phyloP scores from a whole-genome alignment of 92 coral and sea anemone species.

The Muricea muricata region DNA sequence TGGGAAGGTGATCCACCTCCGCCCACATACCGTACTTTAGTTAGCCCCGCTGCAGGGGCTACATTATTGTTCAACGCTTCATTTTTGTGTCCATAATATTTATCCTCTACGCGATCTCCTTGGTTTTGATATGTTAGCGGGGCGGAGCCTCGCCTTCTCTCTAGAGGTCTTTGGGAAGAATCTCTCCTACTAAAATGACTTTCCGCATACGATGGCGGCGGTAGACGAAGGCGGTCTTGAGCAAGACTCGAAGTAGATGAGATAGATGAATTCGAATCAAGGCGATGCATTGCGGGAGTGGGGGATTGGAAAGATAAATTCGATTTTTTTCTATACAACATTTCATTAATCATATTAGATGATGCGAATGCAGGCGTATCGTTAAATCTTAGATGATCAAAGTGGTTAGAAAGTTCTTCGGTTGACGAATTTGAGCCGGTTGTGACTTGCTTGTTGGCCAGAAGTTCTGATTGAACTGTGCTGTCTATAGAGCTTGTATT shows the following conservation, averaged over 20 bases:
- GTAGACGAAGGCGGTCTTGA: slow-evolving; percentile 28
- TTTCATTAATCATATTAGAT: slow-evolving; percentile 31
- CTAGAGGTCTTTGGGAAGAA: background rate
- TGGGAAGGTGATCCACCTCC: slow-evolving; percentile 29
- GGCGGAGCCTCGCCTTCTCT: slow-evolving; percentile 14
- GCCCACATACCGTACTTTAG: slow-evolving; percentile 39
- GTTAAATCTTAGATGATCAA: slow-evolving; percentile 2
- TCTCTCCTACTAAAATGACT: slow-evolving; percentile 38
- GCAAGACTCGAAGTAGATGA: slow-evolving; percentile 11
- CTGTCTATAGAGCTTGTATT: slow-evolving; percentile 9
- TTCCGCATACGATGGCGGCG: slow-evolving; percentile 37
- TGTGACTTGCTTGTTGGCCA: background rate
- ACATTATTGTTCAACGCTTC: slow-evolving; percentile 3
- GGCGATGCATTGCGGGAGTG: background rate
- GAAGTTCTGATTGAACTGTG: background rate
- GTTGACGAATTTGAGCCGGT: slow-evolving; percentile 2
- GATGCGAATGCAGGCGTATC: slow-evolving; percentile 41
- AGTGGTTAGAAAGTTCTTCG: slow-evolving; percentile 10
- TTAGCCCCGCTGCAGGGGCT: background rate
- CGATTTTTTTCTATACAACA: slow-evolving; percentile 12
- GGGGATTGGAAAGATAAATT: background rate
- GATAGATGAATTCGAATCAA: slow-evolving; percentile 24
- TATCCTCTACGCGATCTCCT: background rate
- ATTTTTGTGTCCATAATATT: background rate
- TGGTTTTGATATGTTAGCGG: slow-evolving; percentile 12